Conservation (phyloP, 2,113 vertebrate species). For the Laticauda colubrina region DNA sequence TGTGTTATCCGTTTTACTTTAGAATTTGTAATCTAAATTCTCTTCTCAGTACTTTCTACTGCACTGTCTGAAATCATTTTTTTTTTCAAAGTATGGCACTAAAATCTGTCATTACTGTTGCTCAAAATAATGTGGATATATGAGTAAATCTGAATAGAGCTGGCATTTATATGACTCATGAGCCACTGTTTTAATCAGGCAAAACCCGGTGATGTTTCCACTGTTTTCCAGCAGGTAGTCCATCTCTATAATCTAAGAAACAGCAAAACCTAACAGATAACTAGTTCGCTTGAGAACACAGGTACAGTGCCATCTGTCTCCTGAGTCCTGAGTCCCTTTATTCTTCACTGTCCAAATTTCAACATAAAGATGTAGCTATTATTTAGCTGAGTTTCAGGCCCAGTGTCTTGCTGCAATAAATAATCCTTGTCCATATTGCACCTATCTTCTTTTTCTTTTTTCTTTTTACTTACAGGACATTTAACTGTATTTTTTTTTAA, state of each 20-base stretch:
- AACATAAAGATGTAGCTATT: constrained; percentile 10
- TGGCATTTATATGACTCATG: not conserved
- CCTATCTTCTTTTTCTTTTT: constrained; percentile 32
- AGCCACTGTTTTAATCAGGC: not conserved
- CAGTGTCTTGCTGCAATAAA: not conserved
- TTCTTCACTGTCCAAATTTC: constrained; percentile 27
- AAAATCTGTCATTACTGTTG: not conserved
- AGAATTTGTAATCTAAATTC: not conserved
- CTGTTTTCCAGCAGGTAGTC: constrained; percentile 23
- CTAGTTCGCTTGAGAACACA: not conserved
- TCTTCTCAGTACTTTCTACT: not conserved
- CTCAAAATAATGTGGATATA: constrained; percentile 24
- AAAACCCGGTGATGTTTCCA: constrained; percentile 24
- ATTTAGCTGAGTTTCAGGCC: constrained; percentile 13
- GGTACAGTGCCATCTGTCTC: constrained; percentile 7
- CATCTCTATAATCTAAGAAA: constrained; percentile 18
- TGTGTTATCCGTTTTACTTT: not conserved
- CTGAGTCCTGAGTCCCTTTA: not conserved
- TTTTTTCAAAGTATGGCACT: not conserved
- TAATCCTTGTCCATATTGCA: constrained; percentile 25
- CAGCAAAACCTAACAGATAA: constrained; percentile 30
- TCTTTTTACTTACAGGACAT: constrained; percentile 9
- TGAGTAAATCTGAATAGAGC: constrained; percentile 24
- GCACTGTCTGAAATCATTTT: not conserved
- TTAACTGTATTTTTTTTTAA: constrained; percentile 20